Evolutionary conservation across 2,888 invertebrate genomes (phyloP).

Genomic region (Pyralis farinalis): DNA sequence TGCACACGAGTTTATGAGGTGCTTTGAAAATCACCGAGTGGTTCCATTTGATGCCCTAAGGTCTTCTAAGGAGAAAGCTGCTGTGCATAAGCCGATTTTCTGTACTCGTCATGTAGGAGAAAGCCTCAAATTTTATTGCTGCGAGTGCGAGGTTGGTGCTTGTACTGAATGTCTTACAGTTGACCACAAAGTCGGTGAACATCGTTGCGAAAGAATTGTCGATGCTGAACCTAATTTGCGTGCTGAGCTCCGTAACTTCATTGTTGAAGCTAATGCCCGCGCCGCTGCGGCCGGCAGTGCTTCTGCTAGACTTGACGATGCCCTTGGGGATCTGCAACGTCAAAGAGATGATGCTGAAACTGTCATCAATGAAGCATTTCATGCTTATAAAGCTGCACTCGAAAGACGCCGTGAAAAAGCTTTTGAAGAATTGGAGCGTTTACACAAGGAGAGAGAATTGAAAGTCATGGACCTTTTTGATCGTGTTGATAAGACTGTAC

Average conservation of each 20-base stretch:
- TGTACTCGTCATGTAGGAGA: constrained; percentile 91
- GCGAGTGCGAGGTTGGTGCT: constrained; percentile 91
- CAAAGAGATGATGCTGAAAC: constrained; percentile 93
- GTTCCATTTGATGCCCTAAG: constrained; percentile 93
- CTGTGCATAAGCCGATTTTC: constrained; percentile 94
- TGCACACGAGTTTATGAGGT: constrained; percentile 97
- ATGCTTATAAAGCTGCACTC: constrained; percentile 89
- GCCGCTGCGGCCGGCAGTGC: constrained; percentile 89
- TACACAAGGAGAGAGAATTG: constrained; percentile 92
- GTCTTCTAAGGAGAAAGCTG: constrained; percentile 88
- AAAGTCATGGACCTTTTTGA: constrained; percentile 94
- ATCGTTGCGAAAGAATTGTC: constrained; percentile 90
- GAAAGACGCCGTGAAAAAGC: constrained; percentile 90
- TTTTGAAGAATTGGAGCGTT: constrained; percentile 85
- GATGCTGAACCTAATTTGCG: constrained; percentile 90
- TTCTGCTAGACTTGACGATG: constrained; percentile 87
- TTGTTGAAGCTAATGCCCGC: constrained; percentile 88
- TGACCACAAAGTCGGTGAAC: constrained; percentile 91
- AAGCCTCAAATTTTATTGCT: constrained; percentile 93
- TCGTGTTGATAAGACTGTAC: constrained; percentile 90
- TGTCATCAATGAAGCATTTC: constrained; percentile 89
- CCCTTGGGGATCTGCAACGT: constrained; percentile 91
- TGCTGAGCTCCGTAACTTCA: constrained; percentile 87
- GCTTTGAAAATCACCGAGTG: constrained; percentile 97
- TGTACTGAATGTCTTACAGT: constrained; percentile 93